A percentile compares a stretch with the other conserved stretches of the same genome.
Evolutionary conservation across 1,140 invertebrate species (phyloP).

Genomic region (Leptopilina clavipes): DNA sequence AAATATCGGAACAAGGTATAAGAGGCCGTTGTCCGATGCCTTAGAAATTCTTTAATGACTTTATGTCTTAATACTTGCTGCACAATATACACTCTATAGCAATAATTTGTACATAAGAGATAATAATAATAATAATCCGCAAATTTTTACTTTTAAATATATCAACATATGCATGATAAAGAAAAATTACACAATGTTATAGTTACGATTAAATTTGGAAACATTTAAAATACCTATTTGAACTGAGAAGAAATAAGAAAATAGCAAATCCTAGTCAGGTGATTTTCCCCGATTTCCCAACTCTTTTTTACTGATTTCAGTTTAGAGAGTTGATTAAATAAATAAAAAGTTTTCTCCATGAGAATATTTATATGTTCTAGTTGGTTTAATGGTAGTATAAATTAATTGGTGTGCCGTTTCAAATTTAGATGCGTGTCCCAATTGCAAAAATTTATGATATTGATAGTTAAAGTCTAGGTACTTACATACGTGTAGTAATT

Average conservation of each 20-base stretch:
- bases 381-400: not conserved
- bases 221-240: too few relatives aligned
- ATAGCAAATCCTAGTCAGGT: not conserved
- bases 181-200: too few relatives aligned
- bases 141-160: too few relatives aligned
- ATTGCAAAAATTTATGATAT: conserved; percentile 12
- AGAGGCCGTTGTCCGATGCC: conserved; percentile 63
- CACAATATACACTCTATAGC: not conserved
- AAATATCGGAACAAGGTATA: not conserved
- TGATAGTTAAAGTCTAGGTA: not conserved
- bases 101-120: not conserved
- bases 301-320: not conserved
- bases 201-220: too few relatives aligned
- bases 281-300: not conserved
- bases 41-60: conserved; percentile 69
- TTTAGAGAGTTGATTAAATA: not conserved
- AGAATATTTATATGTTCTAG: not conserved
- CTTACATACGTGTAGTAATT: not conserved
- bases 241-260: too few relatives aligned
- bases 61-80: conserved; percentile 48
- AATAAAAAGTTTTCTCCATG: not conserved
- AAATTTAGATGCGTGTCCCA: not conserved
- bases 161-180: too few relatives aligned
- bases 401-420: conserved; percentile 4
- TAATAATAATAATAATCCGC: too few relatives aligned